phyloP scores from a whole-genome alignment of 2,888 invertebrate genomes.

The Agrotis ipsilon region DNA sequence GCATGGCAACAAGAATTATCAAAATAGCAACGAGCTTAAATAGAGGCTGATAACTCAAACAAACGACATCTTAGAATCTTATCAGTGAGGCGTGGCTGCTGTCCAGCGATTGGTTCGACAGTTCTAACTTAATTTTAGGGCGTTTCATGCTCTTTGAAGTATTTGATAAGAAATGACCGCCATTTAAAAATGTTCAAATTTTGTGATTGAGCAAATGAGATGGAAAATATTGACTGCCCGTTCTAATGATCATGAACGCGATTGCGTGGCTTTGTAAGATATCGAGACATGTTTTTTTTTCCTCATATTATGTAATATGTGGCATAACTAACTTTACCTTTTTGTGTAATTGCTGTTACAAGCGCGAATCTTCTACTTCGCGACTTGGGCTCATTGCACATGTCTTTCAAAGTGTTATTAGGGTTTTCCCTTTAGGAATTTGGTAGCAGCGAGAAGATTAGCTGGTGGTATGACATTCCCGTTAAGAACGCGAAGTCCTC shows the following conservation, averaged over 20 bases:
- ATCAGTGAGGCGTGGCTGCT: constrained; percentile 26
- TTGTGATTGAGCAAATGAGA: not conserved
- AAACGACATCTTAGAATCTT: constrained; percentile 9
- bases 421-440: no score
- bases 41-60: constrained; percentile 3
- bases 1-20: constrained; percentile 6
- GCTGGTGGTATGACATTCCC: no score
- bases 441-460: no score
- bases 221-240: not conserved
- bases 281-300: not conserved
- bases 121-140: constrained; percentile 11
- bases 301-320: no score
- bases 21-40: not conserved
- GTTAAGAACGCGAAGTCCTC: no score
- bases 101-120: constrained; percentile 23
- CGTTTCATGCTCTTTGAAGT: not conserved
- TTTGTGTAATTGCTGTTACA: no score
- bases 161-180: not conserved
- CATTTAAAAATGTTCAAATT: not conserved
- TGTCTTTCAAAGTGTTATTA: no score
- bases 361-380: no score
- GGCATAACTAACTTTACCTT: no score
- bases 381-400: no score
- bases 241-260: not conserved
- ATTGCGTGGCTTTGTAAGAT: not conserved